Conservation (phyloP, 2,888 invertebrate genomes). For the Deroplatys truncata region DNA sequence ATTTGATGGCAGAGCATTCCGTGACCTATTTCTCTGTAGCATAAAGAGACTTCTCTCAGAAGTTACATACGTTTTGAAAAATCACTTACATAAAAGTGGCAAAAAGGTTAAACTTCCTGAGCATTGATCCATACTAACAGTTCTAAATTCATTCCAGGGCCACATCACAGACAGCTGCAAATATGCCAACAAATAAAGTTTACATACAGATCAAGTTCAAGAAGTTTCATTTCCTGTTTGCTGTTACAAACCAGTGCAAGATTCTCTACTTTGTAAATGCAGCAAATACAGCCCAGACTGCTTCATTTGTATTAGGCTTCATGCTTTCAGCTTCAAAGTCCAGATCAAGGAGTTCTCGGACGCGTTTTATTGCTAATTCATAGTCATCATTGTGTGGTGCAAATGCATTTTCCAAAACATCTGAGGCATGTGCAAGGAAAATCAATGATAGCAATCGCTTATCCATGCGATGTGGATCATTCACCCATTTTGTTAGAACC, state of each 20-base stretch:
- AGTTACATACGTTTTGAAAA: background rate
- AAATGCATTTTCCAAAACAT: constrained; percentile 99
- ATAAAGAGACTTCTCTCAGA: background rate
- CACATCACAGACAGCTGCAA: background rate
- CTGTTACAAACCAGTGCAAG: background rate
- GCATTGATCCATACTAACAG: background rate
- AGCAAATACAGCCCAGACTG: constrained; percentile 98
- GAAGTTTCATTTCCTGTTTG: background rate
- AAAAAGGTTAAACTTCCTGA: background rate
- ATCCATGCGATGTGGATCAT: constrained; percentile 96
- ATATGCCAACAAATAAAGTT: background rate
- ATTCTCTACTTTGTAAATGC: constrained; percentile 88
- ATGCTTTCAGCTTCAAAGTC: constrained; percentile 95
- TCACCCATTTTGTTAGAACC: constrained; percentile 92
- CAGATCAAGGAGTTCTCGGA: constrained; percentile 90
- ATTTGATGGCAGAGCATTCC: background rate
- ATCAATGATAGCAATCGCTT: constrained; percentile 89
- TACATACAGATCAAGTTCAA: background rate
- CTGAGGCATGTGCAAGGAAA: constrained; percentile 94
- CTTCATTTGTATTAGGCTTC: constrained; percentile 86
- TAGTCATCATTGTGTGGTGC: constrained; percentile 96
- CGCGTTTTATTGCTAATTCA: constrained; percentile 95
- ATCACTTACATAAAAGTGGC: background rate
- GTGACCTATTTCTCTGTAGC: background rate
- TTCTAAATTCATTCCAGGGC: background rate